Percentiles rank a stretch among this genome's conserved stretches.
These are phyloP conservation scores for Philereme vetulata DNA, from an alignment of 2,888 invertebrate genomes.

Conservation along the genomic window DNA sequence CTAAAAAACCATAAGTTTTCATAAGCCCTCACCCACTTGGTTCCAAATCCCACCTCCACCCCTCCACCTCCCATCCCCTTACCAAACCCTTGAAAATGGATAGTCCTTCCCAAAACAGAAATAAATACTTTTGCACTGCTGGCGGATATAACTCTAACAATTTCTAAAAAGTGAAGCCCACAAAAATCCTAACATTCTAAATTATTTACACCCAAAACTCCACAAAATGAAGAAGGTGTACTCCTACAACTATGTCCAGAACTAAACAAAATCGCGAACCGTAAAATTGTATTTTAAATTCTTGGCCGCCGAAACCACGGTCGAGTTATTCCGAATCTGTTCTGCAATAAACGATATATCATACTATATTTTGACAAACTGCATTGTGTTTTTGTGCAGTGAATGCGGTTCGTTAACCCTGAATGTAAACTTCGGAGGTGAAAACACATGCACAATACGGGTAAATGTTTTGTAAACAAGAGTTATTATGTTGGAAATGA, in stretches of 20 bases:
- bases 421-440: constrained; percentile 25
- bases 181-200: no score
- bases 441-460: constrained; percentile 24
- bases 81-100: no score
- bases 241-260: constrained; percentile 28
- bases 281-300: constrained; percentile 67
- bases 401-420: constrained; percentile 43
- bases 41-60: no score
- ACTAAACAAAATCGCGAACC: constrained; percentile 41
- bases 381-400: constrained; percentile 62
- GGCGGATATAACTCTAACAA: no score
- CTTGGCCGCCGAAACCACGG: constrained; percentile 56
- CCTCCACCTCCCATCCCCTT: no score
- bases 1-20: no score
- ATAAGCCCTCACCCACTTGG: no score
- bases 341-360: constrained; percentile 62
- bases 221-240: not conserved
- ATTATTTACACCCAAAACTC: no score
- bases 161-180: no score
- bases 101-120: no score
- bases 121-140: no score
- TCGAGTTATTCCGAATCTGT: constrained; percentile 58
- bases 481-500: not conserved
- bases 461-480: constrained; percentile 14
- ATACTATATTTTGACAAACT: constrained; percentile 67